Conservation (phyloP, 1,140 invertebrate genomes). For the Conus betulinus region DNA sequence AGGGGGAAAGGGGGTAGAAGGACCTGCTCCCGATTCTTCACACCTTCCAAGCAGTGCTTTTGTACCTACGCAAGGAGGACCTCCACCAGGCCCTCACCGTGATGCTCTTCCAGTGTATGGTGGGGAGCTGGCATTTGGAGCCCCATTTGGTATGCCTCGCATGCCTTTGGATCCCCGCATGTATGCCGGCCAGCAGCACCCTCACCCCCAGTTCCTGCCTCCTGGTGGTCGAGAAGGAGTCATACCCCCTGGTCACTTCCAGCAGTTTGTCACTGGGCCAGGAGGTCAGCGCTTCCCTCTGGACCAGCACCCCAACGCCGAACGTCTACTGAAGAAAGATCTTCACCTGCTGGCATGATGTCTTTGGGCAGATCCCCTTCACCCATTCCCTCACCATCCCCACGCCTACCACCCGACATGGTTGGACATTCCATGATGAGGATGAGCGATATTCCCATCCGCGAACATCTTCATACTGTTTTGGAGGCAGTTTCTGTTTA, state of each 20-base stretch:
- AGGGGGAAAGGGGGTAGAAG: constrained; percentile 18
- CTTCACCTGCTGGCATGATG: constrained; percentile 36
- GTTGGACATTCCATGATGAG: constrained; percentile 28
- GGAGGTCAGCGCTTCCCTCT: constrained; percentile 51
- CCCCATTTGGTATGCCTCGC: constrained; percentile 68
- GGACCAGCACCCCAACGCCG: constrained; percentile 51
- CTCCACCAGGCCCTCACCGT: constrained; percentile 38
- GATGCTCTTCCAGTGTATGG: constrained; percentile 52
- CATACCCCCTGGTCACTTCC: constrained; percentile 33
- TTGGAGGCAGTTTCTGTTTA: constrained; percentile 25
- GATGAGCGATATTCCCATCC: constrained; percentile 33
- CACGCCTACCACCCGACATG: constrained; percentile 28
- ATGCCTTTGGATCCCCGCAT: constrained; percentile 47
- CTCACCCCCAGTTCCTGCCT: constrained; percentile 37
- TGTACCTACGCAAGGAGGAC: constrained; percentile 25
- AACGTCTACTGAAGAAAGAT: constrained; percentile 46
- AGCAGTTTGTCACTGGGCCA: constrained; percentile 47
- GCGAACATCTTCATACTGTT: constrained; percentile 36
- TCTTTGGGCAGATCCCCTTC: constrained; percentile 30
- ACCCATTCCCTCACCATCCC: constrained; percentile 40
- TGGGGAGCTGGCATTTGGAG: constrained; percentile 78
- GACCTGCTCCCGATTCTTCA: constrained; percentile 20
- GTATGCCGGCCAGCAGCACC: constrained; percentile 40
- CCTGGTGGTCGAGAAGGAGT: constrained; percentile 46
- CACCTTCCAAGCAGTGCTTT: constrained; percentile 35